Percentiles rank a stretch among this genome's conserved stretches.
Conservation (phyloP, 2,888 invertebrate genomes). For the Sycophila texana region DNA sequence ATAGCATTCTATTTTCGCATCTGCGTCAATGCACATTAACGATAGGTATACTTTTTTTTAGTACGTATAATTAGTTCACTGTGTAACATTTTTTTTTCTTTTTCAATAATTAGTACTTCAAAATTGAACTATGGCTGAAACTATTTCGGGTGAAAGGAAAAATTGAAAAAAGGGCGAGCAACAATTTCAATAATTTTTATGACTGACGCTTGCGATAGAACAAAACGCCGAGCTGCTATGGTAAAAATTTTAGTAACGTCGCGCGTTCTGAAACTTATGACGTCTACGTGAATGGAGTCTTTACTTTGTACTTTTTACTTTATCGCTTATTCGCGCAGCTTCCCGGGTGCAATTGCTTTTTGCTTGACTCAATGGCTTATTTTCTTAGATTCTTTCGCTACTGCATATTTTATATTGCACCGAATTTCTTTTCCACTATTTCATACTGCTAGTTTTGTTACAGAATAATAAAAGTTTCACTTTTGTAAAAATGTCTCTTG, state of each 20-base stretch:
- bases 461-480: too few species aligned
- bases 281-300: constrained; percentile 18
- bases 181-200: constrained; percentile 14
- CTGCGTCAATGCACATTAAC: too few species aligned
- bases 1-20: too few species aligned
- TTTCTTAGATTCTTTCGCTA: too few species aligned
- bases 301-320: neutral
- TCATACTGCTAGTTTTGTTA: too few species aligned
- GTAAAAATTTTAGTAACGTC: constrained; percentile 39
- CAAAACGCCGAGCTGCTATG: constrained; percentile 14
- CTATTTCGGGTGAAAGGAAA: too few species aligned
- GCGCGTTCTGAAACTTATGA: constrained; percentile 22
- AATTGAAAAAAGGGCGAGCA: too few species aligned
- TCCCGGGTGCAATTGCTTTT: neutral
- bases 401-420: neutral
- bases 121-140: too few species aligned
- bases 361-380: neutral
- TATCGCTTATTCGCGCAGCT: neutral
- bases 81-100: too few species aligned
- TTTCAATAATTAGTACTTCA: too few species aligned
- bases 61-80: too few species aligned
- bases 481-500: neutral
- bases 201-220: constrained; percentile 23
- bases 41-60: too few species aligned
- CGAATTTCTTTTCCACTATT: neutral